Percentiles rank a stretch among this genome's conserved stretches.
Conservation (phyloP, 2,113 vertebrate genomes). For the Cephalopholis sonnerati region DNA sequence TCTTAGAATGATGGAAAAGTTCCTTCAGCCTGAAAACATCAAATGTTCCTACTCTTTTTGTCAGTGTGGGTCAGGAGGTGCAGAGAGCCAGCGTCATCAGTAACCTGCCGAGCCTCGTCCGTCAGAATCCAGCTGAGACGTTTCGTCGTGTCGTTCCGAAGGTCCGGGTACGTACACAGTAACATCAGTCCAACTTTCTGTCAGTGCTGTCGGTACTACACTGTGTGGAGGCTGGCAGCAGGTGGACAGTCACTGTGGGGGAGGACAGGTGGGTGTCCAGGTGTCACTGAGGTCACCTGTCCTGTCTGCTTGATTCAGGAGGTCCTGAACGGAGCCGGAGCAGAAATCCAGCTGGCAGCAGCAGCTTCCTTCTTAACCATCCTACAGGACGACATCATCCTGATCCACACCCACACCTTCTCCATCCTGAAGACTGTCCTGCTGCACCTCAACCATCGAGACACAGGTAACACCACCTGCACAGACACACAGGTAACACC, state of each 20-base stretch:
- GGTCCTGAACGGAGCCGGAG: conserved; percentile 89
- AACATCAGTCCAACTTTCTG: not conserved
- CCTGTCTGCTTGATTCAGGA: conserved; percentile 85
- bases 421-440: conserved; percentile 94
- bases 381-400: conserved; percentile 93
- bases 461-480: conserved; percentile 55
- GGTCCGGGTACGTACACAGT: conserved; percentile 90
- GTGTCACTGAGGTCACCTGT: not conserved
- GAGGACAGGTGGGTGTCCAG: not conserved
- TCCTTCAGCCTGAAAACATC: too few relatives aligned
- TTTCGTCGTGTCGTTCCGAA: conserved; percentile 94
- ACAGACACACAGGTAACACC: not conserved
- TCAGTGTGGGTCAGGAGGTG: conserved; percentile 93
- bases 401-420: conserved; percentile 92
- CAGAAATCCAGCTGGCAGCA: conserved; percentile 93
- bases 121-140: conserved; percentile 94
- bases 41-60: not conserved
- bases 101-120: conserved; percentile 92
- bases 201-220: not conserved
- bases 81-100: conserved; percentile 94
- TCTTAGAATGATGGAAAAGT: too few relatives aligned
- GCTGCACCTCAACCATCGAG: conserved; percentile 92
- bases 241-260: not conserved
- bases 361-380: conserved; percentile 93
- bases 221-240: not conserved